phyloP scores from a whole-genome alignment of 2,888 invertebrate species.

The Cephus rjabovi region DNA sequence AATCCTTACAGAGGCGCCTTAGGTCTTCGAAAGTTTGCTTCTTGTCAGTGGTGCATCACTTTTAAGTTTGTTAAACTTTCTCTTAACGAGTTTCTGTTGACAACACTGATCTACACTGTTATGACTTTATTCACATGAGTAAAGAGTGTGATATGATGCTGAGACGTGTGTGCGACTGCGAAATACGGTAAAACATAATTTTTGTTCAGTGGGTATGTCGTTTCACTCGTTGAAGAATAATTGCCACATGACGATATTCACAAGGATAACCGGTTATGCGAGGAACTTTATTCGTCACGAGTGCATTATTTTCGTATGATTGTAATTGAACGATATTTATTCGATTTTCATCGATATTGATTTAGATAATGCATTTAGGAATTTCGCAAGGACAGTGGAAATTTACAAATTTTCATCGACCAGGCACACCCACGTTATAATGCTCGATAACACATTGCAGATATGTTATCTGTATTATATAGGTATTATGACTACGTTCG shows the following conservation, averaged over 20 bases:
- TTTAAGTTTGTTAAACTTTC: not conserved
- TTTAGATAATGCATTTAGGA: not conserved
- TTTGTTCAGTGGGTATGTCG: not conserved
- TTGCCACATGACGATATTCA: not conserved
- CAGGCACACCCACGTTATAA: not conserved
- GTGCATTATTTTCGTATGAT: not conserved
- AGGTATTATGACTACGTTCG: not conserved
- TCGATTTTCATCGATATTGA: not conserved
- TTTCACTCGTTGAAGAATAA: not conserved
- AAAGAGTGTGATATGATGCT: not conserved
- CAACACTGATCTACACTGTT: not conserved
- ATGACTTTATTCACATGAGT: too few relatives aligned
- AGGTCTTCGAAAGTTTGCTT: not conserved
- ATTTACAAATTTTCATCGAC: not conserved
- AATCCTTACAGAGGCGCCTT: not conserved
- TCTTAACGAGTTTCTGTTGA: not conserved
- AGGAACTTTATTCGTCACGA: not conserved
- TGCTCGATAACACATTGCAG: not conserved
- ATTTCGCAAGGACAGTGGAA: not conserved
- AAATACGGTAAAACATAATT: not conserved
- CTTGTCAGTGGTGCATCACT: not conserved
- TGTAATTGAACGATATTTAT: not conserved
- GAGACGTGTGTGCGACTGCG: not conserved
- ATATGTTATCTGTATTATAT: not conserved
- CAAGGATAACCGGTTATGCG: not conserved